Conservation (phyloP, 2,888 invertebrate species). For the Zygothrica quintamaculata region DNA sequence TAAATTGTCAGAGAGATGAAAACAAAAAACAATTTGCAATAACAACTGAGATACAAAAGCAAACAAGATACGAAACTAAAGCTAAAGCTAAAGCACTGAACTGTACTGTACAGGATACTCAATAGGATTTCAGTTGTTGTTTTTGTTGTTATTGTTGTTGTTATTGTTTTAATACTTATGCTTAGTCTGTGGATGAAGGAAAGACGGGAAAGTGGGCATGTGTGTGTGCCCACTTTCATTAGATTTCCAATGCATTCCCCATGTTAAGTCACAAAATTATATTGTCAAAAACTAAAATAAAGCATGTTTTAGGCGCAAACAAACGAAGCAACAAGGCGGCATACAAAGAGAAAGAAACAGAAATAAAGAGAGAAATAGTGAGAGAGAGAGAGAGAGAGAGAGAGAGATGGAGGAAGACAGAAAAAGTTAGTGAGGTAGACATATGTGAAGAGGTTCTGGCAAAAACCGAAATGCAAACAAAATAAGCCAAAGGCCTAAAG, state of each 20-base stretch:
- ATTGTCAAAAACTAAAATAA: slow-evolving; percentile 80
- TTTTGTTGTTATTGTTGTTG: background rate
- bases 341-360: background rate
- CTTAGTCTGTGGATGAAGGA: no score
- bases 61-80: slow-evolving; percentile 53
- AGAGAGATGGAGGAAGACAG: background rate
- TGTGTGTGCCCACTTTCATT: slow-evolving; percentile 67
- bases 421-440: slow-evolving; percentile 5
- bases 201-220: background rate
- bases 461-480: slow-evolving; percentile 79
- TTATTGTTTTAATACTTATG: no score
- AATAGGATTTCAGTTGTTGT: slow-evolving; percentile 74
- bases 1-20: slow-evolving; percentile 54
- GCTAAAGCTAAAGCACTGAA: slow-evolving; percentile 19
- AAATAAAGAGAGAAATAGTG: background rate
- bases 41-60: slow-evolving; percentile 65
- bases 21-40: slow-evolving; percentile 73
- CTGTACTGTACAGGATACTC: slow-evolving; percentile 55
- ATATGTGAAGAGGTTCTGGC: slow-evolving; percentile 19
- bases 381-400: background rate
- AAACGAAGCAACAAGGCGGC: slow-evolving; percentile 4
- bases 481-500: slow-evolving; percentile 81
- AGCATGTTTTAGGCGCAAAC: slow-evolving; percentile 67
- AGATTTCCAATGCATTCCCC: slow-evolving; percentile 57
- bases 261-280: slow-evolving; percentile 77